These are phyloP conservation scores for Ostrea denselamellosa DNA, from an alignment of 1,140 invertebrate genomes.

Conservation along the genomic window DNA sequence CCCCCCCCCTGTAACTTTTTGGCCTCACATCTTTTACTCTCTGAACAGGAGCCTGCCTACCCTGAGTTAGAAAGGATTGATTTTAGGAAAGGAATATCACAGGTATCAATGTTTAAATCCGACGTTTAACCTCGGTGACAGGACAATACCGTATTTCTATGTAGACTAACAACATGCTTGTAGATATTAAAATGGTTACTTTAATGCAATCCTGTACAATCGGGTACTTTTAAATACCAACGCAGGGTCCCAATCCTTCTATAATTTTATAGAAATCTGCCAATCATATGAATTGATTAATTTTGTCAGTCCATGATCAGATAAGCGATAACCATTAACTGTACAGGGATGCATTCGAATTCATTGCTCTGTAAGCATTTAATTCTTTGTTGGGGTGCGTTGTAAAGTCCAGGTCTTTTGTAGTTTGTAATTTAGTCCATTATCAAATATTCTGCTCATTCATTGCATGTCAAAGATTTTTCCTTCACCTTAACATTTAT, in stretches of 20 bases:
- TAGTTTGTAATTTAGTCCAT: background rate
- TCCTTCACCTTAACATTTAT: background rate
- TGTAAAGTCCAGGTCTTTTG: background rate
- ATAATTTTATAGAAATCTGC: background rate
- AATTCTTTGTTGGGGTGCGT: background rate
- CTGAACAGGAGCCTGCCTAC: slow-evolving; percentile 9
- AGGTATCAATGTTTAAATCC: slow-evolving; percentile 1
- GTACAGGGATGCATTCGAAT: slow-evolving; percentile 4
- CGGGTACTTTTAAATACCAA: background rate
- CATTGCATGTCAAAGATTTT: background rate
- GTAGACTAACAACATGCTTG: slow-evolving; percentile 11
- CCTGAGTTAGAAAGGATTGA: slow-evolving; percentile 37
- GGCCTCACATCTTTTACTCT: background rate
- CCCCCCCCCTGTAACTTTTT: background rate
- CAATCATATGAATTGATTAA: slow-evolving; percentile 26
- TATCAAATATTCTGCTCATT: background rate
- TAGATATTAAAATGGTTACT: background rate
- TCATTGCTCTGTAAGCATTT: slow-evolving; percentile 4
- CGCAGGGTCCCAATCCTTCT: background rate
- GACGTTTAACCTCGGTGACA: background rate
- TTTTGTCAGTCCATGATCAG: background rate
- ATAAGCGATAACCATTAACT: background rate
- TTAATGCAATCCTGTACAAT: slow-evolving; percentile 14
- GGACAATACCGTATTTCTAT: background rate
- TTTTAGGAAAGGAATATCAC: slow-evolving; percentile 31